Conservation (phyloP, 2,113 vertebrate species). For the Microcebus tavaratra region DNA sequence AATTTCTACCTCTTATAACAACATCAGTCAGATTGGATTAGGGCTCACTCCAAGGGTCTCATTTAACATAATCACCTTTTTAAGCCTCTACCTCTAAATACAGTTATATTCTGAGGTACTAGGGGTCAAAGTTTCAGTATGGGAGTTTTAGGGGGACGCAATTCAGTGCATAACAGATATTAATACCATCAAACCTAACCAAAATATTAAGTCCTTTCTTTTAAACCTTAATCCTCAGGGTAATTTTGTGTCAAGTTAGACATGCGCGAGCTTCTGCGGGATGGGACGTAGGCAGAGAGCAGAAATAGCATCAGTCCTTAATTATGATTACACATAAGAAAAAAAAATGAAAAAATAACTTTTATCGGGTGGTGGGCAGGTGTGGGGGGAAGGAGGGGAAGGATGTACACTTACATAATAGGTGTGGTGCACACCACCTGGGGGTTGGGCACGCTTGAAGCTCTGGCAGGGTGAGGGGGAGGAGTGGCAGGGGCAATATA, state of each 20-base stretch:
- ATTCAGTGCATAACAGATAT: background rate
- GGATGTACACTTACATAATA: no score
- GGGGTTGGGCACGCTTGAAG: no score
- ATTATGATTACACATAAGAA: background rate
- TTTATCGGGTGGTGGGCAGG: no score
- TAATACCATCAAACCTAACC: background rate
- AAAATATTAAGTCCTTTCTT: background rate
- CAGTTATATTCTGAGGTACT: background rate
- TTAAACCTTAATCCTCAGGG: background rate
- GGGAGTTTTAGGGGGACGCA: background rate
- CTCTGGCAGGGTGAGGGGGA: no score
- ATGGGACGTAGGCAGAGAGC: background rate
- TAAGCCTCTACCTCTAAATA: background rate
- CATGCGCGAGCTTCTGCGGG: background rate
- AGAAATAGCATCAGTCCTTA: background rate
- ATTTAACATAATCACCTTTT: background rate
- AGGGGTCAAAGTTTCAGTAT: background rate
- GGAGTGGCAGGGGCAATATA: no score
- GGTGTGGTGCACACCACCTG: no score
- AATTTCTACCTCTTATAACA: background rate
- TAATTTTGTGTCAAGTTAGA: background rate
- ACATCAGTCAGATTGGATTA: background rate
- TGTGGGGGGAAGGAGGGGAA: no score
- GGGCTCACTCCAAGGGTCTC: background rate
- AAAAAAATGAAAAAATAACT: no score